A percentile compares a stretch with the other conserved stretches of the same genome.
Conservation (phyloP, 2,888 invertebrate genomes). For the Aspidiotus rigidus region DNA sequence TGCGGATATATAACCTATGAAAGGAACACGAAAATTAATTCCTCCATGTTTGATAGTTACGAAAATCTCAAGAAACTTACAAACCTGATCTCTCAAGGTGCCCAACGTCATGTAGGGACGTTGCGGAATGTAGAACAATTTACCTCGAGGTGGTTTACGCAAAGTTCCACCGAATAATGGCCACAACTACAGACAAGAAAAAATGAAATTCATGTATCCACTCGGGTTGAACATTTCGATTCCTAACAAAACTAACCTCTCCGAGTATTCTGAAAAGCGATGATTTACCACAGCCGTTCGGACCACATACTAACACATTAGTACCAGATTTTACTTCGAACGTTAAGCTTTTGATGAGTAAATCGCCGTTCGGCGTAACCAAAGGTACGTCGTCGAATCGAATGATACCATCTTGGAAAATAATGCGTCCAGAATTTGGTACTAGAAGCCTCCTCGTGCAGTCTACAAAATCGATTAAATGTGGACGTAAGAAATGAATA, state of each 20-base stretch:
- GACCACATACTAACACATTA: conserved; percentile 96
- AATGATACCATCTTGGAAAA: conserved; percentile 79
- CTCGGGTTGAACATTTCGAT: neutral
- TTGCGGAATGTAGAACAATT: conserved; percentile 95
- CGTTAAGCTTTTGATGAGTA: conserved; percentile 75
- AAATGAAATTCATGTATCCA: neutral
- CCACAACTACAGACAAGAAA: conserved; percentile 59
- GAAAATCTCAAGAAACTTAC: too few relatives aligned
- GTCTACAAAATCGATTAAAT: neutral
- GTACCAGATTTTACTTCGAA: conserved; percentile 91
- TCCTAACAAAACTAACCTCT: conserved; percentile 49
- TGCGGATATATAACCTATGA: conserved; percentile 82
- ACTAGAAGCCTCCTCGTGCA: neutral
- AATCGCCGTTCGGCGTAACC: conserved; percentile 94
- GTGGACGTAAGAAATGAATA: neutral
- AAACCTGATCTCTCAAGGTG: conserved; percentile 79
- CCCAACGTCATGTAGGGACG: conserved; percentile 97
- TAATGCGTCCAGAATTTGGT: conserved; percentile 69
- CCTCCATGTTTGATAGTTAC: too few relatives aligned
- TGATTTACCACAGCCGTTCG: conserved; percentile 97
- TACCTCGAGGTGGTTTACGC: conserved; percentile 89
- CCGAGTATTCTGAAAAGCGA: conserved; percentile 93
- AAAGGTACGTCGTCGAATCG: conserved; percentile 87
- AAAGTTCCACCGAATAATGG: conserved; percentile 88
- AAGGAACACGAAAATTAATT: too few relatives aligned